Conservation (phyloP, 2,113 vertebrate species). For the Sinocyclocheilus rhinocerous region DNA sequence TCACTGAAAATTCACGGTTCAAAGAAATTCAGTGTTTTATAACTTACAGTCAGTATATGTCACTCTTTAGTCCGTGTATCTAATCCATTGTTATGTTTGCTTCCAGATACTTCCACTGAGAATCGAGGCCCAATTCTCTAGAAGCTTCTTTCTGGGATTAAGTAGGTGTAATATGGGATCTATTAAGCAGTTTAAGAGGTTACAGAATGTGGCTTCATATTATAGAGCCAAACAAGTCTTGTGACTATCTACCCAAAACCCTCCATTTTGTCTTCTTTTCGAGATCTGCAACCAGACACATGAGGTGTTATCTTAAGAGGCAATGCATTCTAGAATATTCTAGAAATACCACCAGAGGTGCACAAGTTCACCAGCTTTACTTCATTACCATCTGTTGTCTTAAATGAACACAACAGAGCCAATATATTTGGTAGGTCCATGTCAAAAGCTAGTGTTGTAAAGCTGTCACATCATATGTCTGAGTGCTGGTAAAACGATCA, state of each 20-base stretch:
- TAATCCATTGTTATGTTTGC: background rate
- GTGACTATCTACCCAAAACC: background rate
- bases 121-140: background rate
- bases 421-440: background rate
- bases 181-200: background rate
- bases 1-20: background rate
- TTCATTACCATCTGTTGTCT: slow-evolving; percentile 27
- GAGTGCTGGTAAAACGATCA: background rate
- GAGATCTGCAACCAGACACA: background rate
- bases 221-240: background rate
- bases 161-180: background rate
- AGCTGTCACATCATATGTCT: background rate
- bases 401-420: background rate
- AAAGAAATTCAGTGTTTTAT: background rate
- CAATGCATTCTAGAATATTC: background rate
- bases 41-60: background rate
- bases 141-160: background rate
- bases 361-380: slow-evolving; percentile 22
- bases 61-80: background rate
- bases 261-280: background rate
- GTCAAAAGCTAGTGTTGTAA: slow-evolving; percentile 23
- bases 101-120: background rate
- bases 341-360: slow-evolving; percentile 5
- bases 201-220: background rate
- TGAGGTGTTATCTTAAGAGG: background rate